phyloP scores from a whole-genome alignment of 1,140 invertebrate species.

The Heterodera schachtii region DNA sequence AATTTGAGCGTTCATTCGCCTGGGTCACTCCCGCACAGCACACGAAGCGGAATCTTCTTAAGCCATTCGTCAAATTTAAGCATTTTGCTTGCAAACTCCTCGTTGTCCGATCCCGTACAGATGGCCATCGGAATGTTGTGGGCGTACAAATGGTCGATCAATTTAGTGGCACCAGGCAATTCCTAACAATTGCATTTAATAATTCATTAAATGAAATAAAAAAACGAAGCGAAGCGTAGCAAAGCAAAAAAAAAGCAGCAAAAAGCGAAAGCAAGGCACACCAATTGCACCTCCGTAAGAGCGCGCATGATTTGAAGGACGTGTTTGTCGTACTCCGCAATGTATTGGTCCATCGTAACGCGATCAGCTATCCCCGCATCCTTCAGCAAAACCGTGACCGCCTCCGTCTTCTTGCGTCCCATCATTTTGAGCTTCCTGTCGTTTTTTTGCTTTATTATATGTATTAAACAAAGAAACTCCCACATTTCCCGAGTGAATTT shows the following conservation, averaged over 20 bases:
- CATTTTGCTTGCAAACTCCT: conserved; percentile 77
- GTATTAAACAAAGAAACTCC: neutral
- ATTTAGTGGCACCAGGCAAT: conserved; percentile 78
- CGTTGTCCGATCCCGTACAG: conserved; percentile 82
- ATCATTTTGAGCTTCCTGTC: conserved; percentile 39
- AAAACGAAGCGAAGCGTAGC: neutral
- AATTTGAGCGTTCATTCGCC: conserved; percentile 71
- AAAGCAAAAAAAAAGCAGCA: neutral
- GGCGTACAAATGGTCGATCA: conserved; percentile 79
- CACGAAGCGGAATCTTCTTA: conserved; percentile 39
- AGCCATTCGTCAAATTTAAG: conserved; percentile 37
- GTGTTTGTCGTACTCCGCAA: conserved; percentile 64
- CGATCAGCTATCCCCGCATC: conserved; percentile 11
- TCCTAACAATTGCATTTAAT: conserved; percentile 65
- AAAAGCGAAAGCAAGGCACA: neutral
- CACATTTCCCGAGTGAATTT: conserved; percentile 32
- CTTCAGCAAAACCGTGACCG: conserved; percentile 36
- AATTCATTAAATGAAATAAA: neutral
- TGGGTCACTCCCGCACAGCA: conserved; percentile 84
- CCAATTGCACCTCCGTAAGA: conserved; percentile 14
- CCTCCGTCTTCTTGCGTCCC: conserved; percentile 37
- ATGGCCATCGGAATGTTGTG: conserved; percentile 79
- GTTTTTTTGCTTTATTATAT: neutral
- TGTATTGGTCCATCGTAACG: conserved; percentile 71
- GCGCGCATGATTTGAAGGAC: conserved; percentile 72